Base-by-base conservation (phyloP, 2,113 vertebrate species). In the Desmodus rotundus region DNA sequence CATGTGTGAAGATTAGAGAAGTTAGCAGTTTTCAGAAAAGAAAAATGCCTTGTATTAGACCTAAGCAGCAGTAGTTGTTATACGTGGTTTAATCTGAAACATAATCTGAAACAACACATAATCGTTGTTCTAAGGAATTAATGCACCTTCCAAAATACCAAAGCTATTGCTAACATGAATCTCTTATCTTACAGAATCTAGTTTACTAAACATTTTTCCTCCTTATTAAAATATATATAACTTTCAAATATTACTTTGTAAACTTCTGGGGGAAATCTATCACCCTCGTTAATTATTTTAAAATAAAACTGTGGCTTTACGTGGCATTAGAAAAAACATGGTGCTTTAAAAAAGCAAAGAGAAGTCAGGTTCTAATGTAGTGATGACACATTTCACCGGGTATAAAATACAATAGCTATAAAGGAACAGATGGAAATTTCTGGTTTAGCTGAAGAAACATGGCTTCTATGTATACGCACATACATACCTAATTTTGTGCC, bases 241-340 rank as follows among this genome's bases (percentile, higher is more conserved):
- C 38, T 70, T 91, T 78, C 92, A 50, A 47, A 41, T 73, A 14
- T 50, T 78, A 26, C 50, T 77, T 94, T 94, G 47, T 90, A 90
- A 91, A 91, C 11, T 36, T 93, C 31, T 63, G 36, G 36, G 31
- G n/a, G 20, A 80, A 80, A 76, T 56, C 17, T 88, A 61, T 94
- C 36, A 94, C 9, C 24, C 13, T 68, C 47, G 2, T 90, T 92
- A 81, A 92, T 96, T 86, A 83, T 58, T 38, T 82, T 84, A 82
- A 89, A 93, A 58, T 92, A 72, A 91, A 95, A 84, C 5, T 45
- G 24, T 90, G 24, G 45, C 19, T 68, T 94, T 77, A 85, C 84
- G 90, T 89, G 76, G 31, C 73, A 96, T 63, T 63, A 15, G 68
- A 61, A 41, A 41, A 41, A 82, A 92, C 56, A 87, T 4, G 76